Conservation (phyloP, 2,113 vertebrate genomes). For the Narcine bancroftii region DNA sequence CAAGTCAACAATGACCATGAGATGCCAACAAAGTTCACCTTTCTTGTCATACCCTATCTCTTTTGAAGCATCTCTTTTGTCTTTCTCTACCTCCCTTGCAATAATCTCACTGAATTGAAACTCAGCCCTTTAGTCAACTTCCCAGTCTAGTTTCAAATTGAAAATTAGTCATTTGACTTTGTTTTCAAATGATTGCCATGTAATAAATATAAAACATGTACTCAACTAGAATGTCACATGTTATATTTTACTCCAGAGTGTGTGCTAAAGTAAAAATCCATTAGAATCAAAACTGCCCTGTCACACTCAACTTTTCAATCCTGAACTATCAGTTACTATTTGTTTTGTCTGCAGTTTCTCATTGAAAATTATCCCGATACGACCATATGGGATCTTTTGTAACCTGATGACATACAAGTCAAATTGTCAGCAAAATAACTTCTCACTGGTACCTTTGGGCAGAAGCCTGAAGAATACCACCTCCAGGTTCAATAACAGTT, state of each 20-base stretch:
- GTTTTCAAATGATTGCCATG: not conserved
- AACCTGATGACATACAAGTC: not conserved
- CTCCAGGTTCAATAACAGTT: too few species aligned
- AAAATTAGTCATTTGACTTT: not conserved
- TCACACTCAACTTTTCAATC: not conserved
- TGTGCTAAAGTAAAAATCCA: not conserved
- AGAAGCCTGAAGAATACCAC: too few species aligned
- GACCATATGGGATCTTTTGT: too few species aligned
- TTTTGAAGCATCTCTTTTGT: not conserved
- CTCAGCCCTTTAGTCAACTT: not conserved
- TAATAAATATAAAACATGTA: not conserved
- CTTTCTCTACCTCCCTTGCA: not conserved
- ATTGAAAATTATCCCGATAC: not conserved
- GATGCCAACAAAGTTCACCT: not conserved
- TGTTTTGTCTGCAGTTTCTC: not conserved
- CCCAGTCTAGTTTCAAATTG: not conserved
- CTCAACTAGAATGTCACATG: not conserved
- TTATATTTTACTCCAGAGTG: not conserved
- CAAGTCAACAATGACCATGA: not conserved
- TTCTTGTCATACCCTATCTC: not conserved
- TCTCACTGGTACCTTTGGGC: too few species aligned
- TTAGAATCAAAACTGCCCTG: not conserved
- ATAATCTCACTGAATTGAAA: not conserved
- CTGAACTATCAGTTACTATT: not conserved
- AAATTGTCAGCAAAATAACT: not conserved